A percentile compares a stretch with the other conserved stretches of the same genome.
Conservation (phyloP, 2,797 vertebrate species). For the Poecilia wingei region DNA sequence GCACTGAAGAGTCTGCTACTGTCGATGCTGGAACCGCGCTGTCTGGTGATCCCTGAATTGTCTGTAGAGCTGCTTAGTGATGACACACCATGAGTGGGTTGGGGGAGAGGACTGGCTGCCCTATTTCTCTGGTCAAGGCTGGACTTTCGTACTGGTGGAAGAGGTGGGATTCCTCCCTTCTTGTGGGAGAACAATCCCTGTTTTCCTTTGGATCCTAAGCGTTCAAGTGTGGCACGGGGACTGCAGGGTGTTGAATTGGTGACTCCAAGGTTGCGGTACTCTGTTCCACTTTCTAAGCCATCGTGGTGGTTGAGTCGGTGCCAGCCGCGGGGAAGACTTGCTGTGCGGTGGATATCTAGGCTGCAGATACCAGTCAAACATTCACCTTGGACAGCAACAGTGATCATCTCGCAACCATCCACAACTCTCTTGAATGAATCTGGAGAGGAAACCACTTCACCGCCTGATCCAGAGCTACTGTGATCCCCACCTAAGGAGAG, state of each 20-base stretch:
- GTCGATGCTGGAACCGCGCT: constrained; percentile 81
- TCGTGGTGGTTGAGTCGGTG: constrained; percentile 84
- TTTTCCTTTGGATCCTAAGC: constrained; percentile 85
- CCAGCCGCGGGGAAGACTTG: constrained; percentile 87
- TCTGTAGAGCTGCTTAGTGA: constrained; percentile 80
- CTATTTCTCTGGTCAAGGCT: constrained; percentile 96
- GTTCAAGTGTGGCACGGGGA: constrained; percentile 88
- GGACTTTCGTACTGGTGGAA: constrained; percentile 94
- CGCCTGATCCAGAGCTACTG: constrained; percentile 78
- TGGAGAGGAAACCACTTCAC: constrained; percentile 82
- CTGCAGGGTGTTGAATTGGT: constrained; percentile 84
- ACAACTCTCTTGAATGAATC: constrained; percentile 86
- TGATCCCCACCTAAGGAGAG: constrained; percentile 69
- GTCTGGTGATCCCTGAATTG: constrained; percentile 71
- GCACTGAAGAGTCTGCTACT: constrained; percentile 93
- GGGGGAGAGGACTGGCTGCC: constrained; percentile 79
- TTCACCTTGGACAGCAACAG: constrained; percentile 65
- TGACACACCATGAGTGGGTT: constrained; percentile 72
- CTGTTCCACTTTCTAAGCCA: constrained; percentile 77
- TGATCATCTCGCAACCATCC: constrained; percentile 90
- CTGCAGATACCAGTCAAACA: constrained; percentile 77
- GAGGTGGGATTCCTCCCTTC: constrained; percentile 91
- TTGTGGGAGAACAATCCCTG: constrained; percentile 88
- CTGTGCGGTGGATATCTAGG: constrained; percentile 80
- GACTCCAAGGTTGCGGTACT: constrained; percentile 69